These are phyloP conservation scores for Aldabrachelys gigantea DNA, from an alignment of 2,113 vertebrate genomes.

Conservation along the genomic window DNA sequence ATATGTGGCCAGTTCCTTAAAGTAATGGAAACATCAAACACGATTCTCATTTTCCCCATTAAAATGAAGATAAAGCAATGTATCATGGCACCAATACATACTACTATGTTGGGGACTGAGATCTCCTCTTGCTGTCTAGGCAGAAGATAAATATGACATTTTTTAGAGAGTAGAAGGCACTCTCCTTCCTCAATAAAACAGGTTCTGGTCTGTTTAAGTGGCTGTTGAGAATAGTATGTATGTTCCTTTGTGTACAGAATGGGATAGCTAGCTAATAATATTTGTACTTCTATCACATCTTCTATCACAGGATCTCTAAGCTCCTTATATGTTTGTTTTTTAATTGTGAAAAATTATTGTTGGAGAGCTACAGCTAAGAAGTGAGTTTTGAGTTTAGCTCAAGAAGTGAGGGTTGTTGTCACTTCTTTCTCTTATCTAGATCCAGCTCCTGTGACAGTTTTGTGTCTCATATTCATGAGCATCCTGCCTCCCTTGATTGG, in stretches of 20 bases:
- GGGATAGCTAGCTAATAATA: not conserved
- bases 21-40: conserved; percentile 26
- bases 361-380: not conserved
- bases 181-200: not conserved
- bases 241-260: not conserved
- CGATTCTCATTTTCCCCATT: conserved; percentile 12
- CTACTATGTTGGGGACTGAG: not conserved
- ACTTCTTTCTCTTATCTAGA: not conserved
- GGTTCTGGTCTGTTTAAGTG: too few species aligned
- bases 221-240: not conserved
- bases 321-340: not conserved
- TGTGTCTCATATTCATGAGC: too few species aligned
- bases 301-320: not conserved
- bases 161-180: not conserved
- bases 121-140: not conserved
- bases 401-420: not conserved
- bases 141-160: not conserved
- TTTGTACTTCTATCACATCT: not conserved
- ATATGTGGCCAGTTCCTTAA: not conserved
- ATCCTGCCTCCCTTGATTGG: too few species aligned
- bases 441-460: not conserved
- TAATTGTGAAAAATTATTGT: not conserved
- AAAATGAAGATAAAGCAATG: conserved; percentile 16
- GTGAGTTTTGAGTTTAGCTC: not conserved
- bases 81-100: not conserved